Conservation (phyloP, 1,140 invertebrate species). For the Anadara kagoshimensis region DNA sequence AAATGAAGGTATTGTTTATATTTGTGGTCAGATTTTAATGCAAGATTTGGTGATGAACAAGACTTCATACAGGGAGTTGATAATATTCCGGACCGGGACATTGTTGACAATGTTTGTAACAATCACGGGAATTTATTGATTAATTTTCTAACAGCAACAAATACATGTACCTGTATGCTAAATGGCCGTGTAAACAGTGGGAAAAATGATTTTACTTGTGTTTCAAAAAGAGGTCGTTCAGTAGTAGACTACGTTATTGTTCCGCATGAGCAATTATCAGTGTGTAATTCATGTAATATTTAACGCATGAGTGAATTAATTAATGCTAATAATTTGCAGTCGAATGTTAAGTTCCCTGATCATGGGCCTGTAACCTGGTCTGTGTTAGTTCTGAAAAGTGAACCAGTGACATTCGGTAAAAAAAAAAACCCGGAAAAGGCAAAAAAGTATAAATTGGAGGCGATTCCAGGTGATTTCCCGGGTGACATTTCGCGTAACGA, state of each 20-base stretch:
- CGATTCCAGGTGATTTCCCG: neutral
- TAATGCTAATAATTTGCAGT: neutral
- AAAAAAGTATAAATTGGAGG: neutral
- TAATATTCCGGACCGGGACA: no score
- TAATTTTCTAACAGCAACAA: no score
- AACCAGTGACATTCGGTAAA: neutral
- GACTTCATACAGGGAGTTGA: no score
- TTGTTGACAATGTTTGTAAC: no score
- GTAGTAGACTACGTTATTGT: slow-evolving; percentile 38
- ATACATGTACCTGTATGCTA: no score
- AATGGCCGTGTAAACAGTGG: slow-evolving; percentile 23
- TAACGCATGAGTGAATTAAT: neutral
- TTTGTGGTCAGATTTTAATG: no score
- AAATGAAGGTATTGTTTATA: no score
- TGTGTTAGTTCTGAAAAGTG: neutral
- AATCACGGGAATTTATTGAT: no score
- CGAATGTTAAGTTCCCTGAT: neutral
- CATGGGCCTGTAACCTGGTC: neutral
- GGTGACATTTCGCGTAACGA: neutral
- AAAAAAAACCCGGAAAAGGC: neutral
- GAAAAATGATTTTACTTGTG: slow-evolving; percentile 17
- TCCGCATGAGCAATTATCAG: neutral
- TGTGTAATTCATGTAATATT: neutral
- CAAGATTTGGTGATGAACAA: no score
- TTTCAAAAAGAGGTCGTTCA: slow-evolving; percentile 10